These are phyloP conservation scores for Sesia bembeciformis DNA, from an alignment of 2,888 invertebrate genomes.

Conservation along the genomic window DNA sequence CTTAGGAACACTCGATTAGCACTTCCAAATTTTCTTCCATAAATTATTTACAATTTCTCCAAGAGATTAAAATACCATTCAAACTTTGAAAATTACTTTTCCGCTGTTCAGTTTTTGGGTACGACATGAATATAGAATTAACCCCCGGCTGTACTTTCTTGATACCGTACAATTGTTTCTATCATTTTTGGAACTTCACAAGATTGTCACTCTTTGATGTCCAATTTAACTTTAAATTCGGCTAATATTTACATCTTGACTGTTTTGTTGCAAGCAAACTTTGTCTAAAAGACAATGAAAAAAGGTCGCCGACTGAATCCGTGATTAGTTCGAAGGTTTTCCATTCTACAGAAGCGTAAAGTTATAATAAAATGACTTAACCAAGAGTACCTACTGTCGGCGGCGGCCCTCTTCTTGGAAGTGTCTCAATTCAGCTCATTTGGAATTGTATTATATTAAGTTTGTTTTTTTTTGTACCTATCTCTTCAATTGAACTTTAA, in stretches of 20 bases:
- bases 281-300: no score
- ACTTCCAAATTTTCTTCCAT: constrained; percentile 10
- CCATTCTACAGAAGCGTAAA: no score
- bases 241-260: background rate
- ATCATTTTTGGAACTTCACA: background rate
- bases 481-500: no score
- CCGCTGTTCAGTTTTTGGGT: constrained; percentile 7
- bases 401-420: no score
- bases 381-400: no score
- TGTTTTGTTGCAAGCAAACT: no score
- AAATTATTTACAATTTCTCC: constrained; percentile 21
- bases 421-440: no score
- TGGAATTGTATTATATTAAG: no score
- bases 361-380: no score
- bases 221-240: background rate
- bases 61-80: constrained; percentile 21
- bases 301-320: no score
- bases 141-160: background rate
- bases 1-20: constrained; percentile 5
- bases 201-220: background rate
- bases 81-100: constrained; percentile 20
- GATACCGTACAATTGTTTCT: background rate
- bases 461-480: no score
- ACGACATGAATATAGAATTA: background rate
- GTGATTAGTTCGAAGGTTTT: no score